Conservation (phyloP, 1,140 invertebrate genomes). For the Panulirus ornatus region DNA sequence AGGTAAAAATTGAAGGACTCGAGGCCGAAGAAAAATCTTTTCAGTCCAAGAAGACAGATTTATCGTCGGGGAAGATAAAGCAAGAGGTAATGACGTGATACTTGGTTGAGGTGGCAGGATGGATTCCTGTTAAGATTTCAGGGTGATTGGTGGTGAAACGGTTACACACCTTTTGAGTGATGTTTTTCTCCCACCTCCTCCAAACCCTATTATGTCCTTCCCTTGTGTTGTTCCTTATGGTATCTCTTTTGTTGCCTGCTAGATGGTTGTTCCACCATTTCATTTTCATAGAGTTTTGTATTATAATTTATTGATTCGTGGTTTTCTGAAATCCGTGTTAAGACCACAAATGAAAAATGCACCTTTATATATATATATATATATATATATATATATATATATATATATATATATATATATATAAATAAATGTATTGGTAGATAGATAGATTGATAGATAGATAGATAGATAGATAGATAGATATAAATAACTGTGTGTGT, state of each 20-base stretch:
- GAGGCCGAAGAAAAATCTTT: background rate
- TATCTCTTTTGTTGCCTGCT: background rate
- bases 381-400: background rate
- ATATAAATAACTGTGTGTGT: too few relatives aligned
- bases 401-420: background rate
- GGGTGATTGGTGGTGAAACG: background rate
- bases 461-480: too few relatives aligned
- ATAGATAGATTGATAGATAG: too few relatives aligned
- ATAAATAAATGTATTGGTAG: too few relatives aligned
- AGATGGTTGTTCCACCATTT: background rate
- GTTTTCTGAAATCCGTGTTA: background rate
- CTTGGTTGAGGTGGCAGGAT: slow-evolving; percentile 37
- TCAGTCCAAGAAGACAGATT: slow-evolving; percentile 17
- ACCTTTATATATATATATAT: background rate
- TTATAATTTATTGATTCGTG: background rate
- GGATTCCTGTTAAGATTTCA: background rate
- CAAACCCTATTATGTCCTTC: background rate
- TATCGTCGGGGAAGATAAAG: slow-evolving; percentile 5
- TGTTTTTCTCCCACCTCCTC: background rate
- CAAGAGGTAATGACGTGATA: slow-evolving; percentile 68
- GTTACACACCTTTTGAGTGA: background rate
- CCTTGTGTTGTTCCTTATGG: background rate
- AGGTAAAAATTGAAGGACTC: slow-evolving; percentile 53
- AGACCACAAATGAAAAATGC: background rate
- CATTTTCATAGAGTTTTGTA: background rate